Evolutionary conservation across 2,797 vertebrate species (phyloP), one percentile per base, ranked within the genome.

Genomic region (Sebastes melanostomus): DNA sequence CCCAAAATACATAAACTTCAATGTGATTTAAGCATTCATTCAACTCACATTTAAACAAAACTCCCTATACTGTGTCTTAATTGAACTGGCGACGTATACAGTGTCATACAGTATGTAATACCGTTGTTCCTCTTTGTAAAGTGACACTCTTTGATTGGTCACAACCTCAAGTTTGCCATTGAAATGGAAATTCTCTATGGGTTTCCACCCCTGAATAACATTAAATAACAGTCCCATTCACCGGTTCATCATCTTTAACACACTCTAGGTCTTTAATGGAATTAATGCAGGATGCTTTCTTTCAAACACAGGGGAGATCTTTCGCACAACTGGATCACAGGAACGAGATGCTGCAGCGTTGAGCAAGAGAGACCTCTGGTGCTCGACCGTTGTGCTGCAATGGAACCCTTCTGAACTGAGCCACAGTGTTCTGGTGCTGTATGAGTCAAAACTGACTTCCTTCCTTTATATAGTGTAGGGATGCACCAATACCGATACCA

Each of bases 331-430:
- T 30, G 22, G 13, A 69, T 80, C 18, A 59, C 6, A 42, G 13
- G 6, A 29, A 58, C 2, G 20, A 4, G 59, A 50, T 14, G 32
- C 24, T 24, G 66, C 70, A 78, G 34, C 70, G 56, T 60, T 77
- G 81, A 62, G 63, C 86, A 75, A 75, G 8, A 82, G 87, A 74
- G 91, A 90, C 93, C 88, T 92, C 93, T 93, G 72, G 72, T 91
- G 92, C 72, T 80, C 4, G 0, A 1, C 4, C 3, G 3, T 1
- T 72, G 82, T 46, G 62, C 62, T 88, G 86, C 72, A 67, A 38
- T 78, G 38, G 61, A 66, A 25, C 55, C 6, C 10, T 52, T 58
- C 5, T 11, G 10, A 12, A 54, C 18, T 34, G n/a, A 59, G 3
- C 54, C 61, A 10, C 27, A 25, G 4, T 22, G 66, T 42, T 69